These are phyloP conservation scores for Euborellia annulipes DNA, from an alignment of 1,140 invertebrate species.

Conservation along the genomic window DNA sequence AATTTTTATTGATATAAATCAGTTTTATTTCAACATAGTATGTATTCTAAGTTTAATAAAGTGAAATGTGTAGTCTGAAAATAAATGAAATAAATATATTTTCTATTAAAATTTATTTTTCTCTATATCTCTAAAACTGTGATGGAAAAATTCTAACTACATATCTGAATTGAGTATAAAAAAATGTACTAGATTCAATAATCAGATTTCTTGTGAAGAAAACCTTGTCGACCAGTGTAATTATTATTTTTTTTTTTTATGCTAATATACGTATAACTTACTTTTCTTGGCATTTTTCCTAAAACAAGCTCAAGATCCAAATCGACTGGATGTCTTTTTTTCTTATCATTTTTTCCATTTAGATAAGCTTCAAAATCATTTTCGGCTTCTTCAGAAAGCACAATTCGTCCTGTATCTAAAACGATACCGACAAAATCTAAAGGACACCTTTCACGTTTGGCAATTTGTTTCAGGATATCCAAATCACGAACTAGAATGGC, in stretches of 20 bases:
- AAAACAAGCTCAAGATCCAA: conserved; percentile 78
- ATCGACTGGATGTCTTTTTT: conserved; percentile 53
- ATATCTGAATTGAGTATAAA: too few species aligned
- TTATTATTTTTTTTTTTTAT: too few species aligned
- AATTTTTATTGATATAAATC: conserved; percentile 4
- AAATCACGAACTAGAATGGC: conserved; percentile 63
- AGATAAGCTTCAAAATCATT: conserved; percentile 25
- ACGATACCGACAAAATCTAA: conserved; percentile 87
- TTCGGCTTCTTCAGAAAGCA: conserved; percentile 46
- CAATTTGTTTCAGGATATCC: conserved; percentile 51
- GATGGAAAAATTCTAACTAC: too few species aligned
- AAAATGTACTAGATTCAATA: too few species aligned
- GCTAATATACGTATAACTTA: conserved; percentile 24
- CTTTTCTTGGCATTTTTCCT: conserved; percentile 67
- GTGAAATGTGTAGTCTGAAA: too few species aligned
- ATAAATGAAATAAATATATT: too few species aligned
- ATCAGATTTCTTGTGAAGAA: too few species aligned
- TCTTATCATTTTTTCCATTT: conserved; percentile 18
- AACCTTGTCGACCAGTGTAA: too few species aligned
- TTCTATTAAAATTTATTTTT: too few species aligned
- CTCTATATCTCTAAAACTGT: too few species aligned
- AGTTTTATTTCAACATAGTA: too few species aligned
- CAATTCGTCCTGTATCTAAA: conserved; percentile 24
- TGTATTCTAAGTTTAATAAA: too few species aligned
- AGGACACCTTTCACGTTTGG: conserved; percentile 75